phyloP scores from a whole-genome alignment of 1,140 invertebrate genomes.

The Bombus superbus region DNA sequence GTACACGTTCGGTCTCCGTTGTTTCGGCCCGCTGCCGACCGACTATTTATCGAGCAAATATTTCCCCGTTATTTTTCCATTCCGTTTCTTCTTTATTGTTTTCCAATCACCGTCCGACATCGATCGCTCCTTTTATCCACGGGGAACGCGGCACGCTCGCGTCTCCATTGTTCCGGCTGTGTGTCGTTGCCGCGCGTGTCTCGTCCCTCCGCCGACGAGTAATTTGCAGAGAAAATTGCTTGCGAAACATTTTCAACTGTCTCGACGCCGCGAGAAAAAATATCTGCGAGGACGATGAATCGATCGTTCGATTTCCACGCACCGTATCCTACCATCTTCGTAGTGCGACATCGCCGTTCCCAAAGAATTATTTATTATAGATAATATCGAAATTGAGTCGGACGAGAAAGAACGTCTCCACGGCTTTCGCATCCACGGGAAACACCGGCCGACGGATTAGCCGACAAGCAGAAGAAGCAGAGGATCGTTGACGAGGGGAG shows the following conservation, averaged over 20 bases:
- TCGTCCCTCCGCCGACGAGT: neutral
- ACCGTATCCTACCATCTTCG: neutral
- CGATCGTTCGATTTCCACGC: neutral
- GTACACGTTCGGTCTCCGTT: neutral
- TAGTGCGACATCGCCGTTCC: neutral
- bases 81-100: conserved; percentile 49
- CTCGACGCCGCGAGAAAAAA: neutral
- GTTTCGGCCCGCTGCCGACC: neutral
- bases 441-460: neutral
- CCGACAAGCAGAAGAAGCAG: neutral
- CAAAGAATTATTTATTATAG: conserved; percentile 64
- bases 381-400: conserved; percentile 69
- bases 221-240: conserved; percentile 44
- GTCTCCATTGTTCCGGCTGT: conserved; percentile 24
- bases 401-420: neutral
- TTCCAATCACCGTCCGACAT: conserved; percentile 51
- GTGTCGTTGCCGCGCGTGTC: neutral
- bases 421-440: neutral
- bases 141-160: neutral
- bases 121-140: conserved; percentile 42
- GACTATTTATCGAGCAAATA: conserved; percentile 49
- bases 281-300: neutral
- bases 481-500: conserved; percentile 4
- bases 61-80: conserved; percentile 51
- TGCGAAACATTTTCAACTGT: conserved; percentile 20